Percentiles rank a stretch among this genome's conserved stretches.
phyloP scores from a whole-genome alignment of 2,113 vertebrate genomes.

The Ceratotherium simum region DNA sequence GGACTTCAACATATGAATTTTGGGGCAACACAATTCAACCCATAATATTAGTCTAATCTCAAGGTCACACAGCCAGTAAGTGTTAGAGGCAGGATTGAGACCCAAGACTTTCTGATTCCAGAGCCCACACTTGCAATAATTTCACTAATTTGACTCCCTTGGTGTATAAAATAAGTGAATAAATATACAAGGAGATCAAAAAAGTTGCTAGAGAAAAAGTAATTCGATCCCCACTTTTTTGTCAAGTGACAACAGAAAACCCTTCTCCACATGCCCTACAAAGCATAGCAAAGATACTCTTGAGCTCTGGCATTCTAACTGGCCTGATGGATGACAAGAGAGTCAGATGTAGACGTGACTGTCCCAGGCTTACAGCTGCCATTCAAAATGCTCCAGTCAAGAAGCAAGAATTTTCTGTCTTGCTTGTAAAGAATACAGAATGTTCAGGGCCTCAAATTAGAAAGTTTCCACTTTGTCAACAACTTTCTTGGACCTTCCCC shows the following conservation, averaged over 20 bases:
- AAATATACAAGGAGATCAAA: not conserved
- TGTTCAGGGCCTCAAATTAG: not conserved
- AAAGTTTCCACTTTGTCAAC: slow-evolving; percentile 4
- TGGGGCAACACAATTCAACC: not conserved
- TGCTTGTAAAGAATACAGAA: not conserved
- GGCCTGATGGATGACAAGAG: rapidly evolving
- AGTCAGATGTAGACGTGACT: not conserved
- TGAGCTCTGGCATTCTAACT: not conserved
- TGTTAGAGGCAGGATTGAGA: not conserved
- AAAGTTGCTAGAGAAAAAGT: not conserved
- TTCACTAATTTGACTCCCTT: not conserved
- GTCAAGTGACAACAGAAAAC: not conserved
- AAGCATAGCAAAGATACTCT: not conserved
- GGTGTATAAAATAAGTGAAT: not conserved
- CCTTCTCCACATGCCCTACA: not conserved
- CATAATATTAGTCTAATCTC: not conserved
- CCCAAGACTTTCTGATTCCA: not conserved
- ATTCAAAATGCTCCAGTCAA: not conserved
- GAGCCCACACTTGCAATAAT: not conserved
- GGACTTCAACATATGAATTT: not conserved
- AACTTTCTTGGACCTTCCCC: not conserved
- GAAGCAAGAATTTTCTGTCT: not conserved
- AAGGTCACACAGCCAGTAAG: not conserved
- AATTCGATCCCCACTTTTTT: not conserved
- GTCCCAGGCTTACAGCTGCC: no score